These are phyloP conservation scores for Spodoptera litura DNA, from an alignment of 1,140 invertebrate species.

Conservation along the genomic window DNA sequence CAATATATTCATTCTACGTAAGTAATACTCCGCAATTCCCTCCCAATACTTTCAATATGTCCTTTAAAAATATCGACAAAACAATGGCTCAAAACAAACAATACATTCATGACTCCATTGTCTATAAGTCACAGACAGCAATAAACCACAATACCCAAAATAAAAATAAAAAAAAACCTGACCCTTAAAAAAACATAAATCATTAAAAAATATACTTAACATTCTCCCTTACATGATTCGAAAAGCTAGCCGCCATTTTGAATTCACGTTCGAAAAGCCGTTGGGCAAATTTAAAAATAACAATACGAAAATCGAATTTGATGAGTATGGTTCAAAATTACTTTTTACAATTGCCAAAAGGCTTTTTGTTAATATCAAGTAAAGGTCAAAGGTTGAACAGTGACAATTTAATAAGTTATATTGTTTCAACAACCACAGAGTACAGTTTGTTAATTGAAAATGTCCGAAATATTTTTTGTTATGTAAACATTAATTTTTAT, in stretches of 20 bases:
- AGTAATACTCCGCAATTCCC: too few species aligned
- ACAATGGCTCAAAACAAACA: too few species aligned
- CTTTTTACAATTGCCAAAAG: slow-evolving; percentile 10
- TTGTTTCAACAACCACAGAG: background rate
- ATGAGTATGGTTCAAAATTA: slow-evolving; percentile 10
- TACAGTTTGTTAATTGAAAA: background rate
- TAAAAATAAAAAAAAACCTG: too few species aligned
- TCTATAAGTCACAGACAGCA: too few species aligned
- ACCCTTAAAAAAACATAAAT: background rate
- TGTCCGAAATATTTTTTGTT: too few species aligned
- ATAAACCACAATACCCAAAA: too few species aligned
- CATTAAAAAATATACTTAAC: background rate
- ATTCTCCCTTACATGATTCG: background rate
- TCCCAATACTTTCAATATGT: too few species aligned
- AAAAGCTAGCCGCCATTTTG: background rate
- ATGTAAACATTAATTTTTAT: too few species aligned
- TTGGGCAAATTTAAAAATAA: slow-evolving; percentile 3
- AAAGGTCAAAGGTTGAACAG: background rate
- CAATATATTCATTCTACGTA: too few species aligned
- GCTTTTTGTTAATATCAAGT: background rate
- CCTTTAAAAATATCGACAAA: too few species aligned
- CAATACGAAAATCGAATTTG: slow-evolving; percentile 17
- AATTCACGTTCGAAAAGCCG: background rate
- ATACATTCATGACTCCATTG: too few species aligned
- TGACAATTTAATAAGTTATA: slow-evolving; percentile 5